phyloP scores from a whole-genome alignment of 2,888 invertebrate species.

The Alsophila aescularia region DNA sequence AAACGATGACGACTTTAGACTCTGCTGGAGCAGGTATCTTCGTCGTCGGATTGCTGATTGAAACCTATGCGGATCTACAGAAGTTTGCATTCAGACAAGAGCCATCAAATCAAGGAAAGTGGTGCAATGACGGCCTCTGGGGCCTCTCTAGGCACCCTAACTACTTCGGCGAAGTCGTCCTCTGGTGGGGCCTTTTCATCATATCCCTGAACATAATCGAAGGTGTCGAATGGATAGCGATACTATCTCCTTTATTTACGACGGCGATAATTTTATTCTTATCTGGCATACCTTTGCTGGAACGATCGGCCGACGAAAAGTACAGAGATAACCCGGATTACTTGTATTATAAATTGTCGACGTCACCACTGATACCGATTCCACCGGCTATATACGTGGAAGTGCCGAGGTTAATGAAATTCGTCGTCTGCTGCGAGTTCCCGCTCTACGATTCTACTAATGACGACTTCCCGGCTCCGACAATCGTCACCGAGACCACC shows the following conservation, averaged over 20 bases:
- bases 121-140: constrained; percentile 97
- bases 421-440: constrained; percentile 93
- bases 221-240: constrained; percentile 93
- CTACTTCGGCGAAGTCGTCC: constrained; percentile 96
- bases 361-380: constrained; percentile 95
- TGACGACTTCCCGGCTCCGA: constrained; percentile 86
- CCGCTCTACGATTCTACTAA: constrained; percentile 92
- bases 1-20: constrained; percentile 94
- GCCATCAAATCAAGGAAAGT: constrained; percentile 94
- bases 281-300: constrained; percentile 95
- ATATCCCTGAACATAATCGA: constrained; percentile 94
- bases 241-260: constrained; percentile 94
- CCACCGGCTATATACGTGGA: constrained; percentile 95
- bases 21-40: constrained; percentile 94
- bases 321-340: constrained; percentile 94
- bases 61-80: constrained; percentile 96
- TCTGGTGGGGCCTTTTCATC: constrained; percentile 97
- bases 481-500: constrained; percentile 88
- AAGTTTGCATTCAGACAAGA: constrained; percentile 96
- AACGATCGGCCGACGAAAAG: constrained; percentile 94
- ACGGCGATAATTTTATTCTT: constrained; percentile 94
- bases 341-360: constrained; percentile 93
- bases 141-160: constrained; percentile 95
- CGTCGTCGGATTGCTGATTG: constrained; percentile 92
- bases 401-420: constrained; percentile 92